phyloP scores from a whole-genome alignment of 2,888 invertebrate genomes.

The Spodoptera picta region DNA sequence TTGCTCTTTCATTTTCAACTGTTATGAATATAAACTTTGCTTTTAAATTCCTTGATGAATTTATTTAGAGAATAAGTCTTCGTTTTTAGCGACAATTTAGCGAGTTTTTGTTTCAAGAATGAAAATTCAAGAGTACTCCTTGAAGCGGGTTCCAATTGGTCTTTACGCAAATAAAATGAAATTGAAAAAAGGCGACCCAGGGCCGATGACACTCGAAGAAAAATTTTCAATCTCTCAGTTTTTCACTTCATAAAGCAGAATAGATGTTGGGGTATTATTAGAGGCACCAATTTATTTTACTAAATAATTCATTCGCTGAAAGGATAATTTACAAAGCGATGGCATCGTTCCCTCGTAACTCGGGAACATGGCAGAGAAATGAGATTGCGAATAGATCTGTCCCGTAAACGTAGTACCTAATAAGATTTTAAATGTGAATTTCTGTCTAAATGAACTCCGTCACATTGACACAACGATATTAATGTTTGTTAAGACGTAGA shows the following conservation, averaged over 20 bases:
- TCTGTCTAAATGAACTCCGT: slow-evolving; percentile 74
- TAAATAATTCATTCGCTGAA: slow-evolving; percentile 67
- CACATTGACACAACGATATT: slow-evolving; percentile 62
- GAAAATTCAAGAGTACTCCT: slow-evolving; percentile 19
- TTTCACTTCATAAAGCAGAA: slow-evolving; percentile 64
- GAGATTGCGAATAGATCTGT: slow-evolving; percentile 58
- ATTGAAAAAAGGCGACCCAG: slow-evolving; percentile 44
- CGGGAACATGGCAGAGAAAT: slow-evolving; percentile 66
- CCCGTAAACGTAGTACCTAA: slow-evolving; percentile 68
- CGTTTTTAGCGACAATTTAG: slow-evolving; percentile 11
- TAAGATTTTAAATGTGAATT: slow-evolving; percentile 82
- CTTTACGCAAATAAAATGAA: slow-evolving; percentile 47
- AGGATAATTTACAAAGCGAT: slow-evolving; percentile 71
- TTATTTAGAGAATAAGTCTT: background rate
- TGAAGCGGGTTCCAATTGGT: slow-evolving; percentile 22
- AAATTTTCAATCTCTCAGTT: slow-evolving; percentile 56
- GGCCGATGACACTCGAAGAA: slow-evolving; percentile 30
- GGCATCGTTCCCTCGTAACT: slow-evolving; percentile 69
- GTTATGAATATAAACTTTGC: background rate
- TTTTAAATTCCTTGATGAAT: background rate
- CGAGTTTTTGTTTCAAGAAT: slow-evolving; percentile 24
- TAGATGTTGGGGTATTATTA: slow-evolving; percentile 56
- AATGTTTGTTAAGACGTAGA: slow-evolving; percentile 54
- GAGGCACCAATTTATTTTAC: slow-evolving; percentile 67
- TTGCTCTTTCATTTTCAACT: background rate